Evolutionary conservation across 2,797 vertebrate species (phyloP), one percentile per base, ranked within the genome.

Genomic region (Protonibea diacanthus): DNA sequence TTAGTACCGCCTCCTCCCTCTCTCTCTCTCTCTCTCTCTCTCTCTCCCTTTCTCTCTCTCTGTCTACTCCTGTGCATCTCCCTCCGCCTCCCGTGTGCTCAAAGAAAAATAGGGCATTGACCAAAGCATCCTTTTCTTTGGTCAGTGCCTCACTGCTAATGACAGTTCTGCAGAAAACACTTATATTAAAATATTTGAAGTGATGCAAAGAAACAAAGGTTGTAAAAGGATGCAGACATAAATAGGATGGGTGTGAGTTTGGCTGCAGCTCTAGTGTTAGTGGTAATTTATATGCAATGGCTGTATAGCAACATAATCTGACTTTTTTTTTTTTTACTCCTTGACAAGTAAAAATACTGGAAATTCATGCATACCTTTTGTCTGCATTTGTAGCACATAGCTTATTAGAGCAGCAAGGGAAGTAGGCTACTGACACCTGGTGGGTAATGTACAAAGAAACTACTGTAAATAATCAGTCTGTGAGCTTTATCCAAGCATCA

Each of bases 351-450:
- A 9, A 66, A 33, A 71, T 29, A 17, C 7, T 12, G 9, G 2
- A 17, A 14, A 47, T 45, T 15, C 20, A 27, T 67, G 38, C 48
- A 45, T 47, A 61, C 3, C 63, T 71, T 84, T 86, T 88, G 89
- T 89, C 48, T 83, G 59, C 23, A 7, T 76, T 55, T 60, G 25
- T 55, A 74, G n/a, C 40, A 61, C 29, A 13, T 4, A 25, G 29
- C 5, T 10, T 0, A 56, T 48, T 33, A 47, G 6, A 64, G 29
- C 27, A 61, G 40, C 12, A 29, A 56, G 23, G 15, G 29, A 58
- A 74, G 80, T 2, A 38, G 7, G 73, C 71, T 86, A 76, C 87
- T 92, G 91, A 90, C 91, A 88, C 83, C 92, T 93, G 86, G 85
- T 92, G 92, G 91, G 74, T 80, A 52, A 48, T 58, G 72, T 23